phyloP scores from a whole-genome alignment of 2,797 vertebrate genomes.

The Intellagama lesueurii region DNA sequence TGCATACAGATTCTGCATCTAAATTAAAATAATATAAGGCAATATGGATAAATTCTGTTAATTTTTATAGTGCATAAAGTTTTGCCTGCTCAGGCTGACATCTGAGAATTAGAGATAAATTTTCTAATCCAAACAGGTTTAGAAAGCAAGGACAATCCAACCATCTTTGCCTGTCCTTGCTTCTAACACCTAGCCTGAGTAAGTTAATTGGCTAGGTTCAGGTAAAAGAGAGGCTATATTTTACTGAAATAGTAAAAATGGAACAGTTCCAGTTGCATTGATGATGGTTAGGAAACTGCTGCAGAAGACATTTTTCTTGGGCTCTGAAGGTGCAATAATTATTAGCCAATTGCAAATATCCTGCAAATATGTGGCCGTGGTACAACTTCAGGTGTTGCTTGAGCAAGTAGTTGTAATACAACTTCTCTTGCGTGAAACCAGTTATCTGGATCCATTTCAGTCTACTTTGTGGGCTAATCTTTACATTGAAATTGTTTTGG shows the following conservation, averaged over 20 bases:
- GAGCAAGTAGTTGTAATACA: too few relatives aligned
- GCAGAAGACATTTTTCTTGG: neutral
- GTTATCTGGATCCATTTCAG: neutral
- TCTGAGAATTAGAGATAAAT: neutral
- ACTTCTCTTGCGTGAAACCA: neutral
- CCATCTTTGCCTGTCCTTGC: neutral
- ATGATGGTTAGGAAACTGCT: neutral
- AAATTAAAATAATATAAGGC: neutral
- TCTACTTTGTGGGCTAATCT: neutral
- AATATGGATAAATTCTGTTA: neutral
- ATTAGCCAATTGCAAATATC: too few relatives aligned
- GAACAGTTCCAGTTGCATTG: neutral
- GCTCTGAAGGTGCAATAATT: neutral
- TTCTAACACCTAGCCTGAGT: neutral
- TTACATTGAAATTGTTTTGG: neutral
- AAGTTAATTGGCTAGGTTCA: neutral
- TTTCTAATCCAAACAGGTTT: neutral
- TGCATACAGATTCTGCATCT: neutral
- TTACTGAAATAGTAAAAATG: neutral
- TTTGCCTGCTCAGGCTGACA: neutral
- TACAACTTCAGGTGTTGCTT: neutral
- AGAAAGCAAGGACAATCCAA: too few relatives aligned
- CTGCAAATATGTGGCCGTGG: neutral
- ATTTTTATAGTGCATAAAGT: neutral
- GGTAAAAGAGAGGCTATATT: neutral